Percentiles rank a stretch among this genome's conserved stretches.
Evolutionary conservation across 2,113 vertebrate species (phyloP).

Genomic region (Thunnus thynnus): DNA sequence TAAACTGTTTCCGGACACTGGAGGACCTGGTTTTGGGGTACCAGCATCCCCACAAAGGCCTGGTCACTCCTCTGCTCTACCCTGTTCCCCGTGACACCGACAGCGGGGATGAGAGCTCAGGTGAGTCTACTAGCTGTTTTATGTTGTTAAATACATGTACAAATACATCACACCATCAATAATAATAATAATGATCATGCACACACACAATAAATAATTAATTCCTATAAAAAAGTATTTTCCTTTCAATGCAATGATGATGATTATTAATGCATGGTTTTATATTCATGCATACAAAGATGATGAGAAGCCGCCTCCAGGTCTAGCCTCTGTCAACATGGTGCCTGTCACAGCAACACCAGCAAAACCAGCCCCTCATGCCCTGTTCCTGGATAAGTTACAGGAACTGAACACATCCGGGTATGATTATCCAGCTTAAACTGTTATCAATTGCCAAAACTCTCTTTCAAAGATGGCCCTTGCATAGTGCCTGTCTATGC

Average conservation of each 20-base stretch:
- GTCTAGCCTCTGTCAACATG: conserved; percentile 35
- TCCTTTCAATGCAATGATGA: no score
- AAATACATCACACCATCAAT: neutral
- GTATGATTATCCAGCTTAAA: conserved; percentile 57
- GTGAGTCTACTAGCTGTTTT: conserved; percentile 69
- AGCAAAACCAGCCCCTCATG: conserved; percentile 63
- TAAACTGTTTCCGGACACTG: conserved; percentile 89
- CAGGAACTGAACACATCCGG: conserved; percentile 86
- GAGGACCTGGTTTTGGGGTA: conserved; percentile 88
- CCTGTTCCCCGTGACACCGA: conserved; percentile 81
- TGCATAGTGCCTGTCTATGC: neutral
- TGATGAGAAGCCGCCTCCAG: conserved; percentile 78
- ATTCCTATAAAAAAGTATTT: neutral
- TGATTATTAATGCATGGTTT: neutral
- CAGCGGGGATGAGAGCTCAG: conserved; percentile 84
- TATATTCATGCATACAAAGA: conserved; percentile 67
- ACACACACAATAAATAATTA: neutral
- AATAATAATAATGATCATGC: neutral
- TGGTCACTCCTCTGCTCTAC: conserved; percentile 87
- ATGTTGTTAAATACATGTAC: neutral
- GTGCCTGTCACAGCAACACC: conserved; percentile 42
- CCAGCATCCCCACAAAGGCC: conserved; percentile 90
- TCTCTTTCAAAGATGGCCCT: neutral
- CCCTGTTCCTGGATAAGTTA: conserved; percentile 85
- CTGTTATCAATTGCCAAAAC: neutral